Evolutionary conservation across 1,140 invertebrate genomes (phyloP), one percentile per base, ranked within the genome.

Genomic region (Rhyzopertha dominica): DNA sequence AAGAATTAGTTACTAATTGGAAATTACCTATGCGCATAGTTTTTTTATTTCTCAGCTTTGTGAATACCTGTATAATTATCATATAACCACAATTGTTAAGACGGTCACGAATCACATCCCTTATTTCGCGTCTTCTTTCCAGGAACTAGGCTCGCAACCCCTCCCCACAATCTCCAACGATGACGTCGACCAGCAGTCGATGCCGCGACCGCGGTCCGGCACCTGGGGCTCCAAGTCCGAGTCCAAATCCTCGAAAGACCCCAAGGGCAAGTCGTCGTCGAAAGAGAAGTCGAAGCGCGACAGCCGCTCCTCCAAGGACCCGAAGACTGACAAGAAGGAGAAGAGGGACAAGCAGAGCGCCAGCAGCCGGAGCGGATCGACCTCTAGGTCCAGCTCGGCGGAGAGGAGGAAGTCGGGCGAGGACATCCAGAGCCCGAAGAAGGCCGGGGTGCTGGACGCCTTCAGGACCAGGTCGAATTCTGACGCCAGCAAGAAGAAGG

Each of bases 381-480:
- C 65, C 18, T 67, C 78, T 54, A 68, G 75, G 67, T 81, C 71
- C 59, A 82, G 68, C 71, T 81, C 69, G 63, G 72, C 62, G 37
- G 77, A 81, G 56, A 69, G 79, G n/a, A 65, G 76, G 31, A 74
- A 70, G 46, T 77, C 76, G 16, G 75, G 74, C 24, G 75, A 77
- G 47, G 76, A 79, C 42, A 47, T 51, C 3, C 53, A 64, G 49
- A 79, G 77, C 42, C 74, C 79, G 52, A 80, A 80, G n/a, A 76
- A 82, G 34, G 78, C 78, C 5, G 79, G 78, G 4, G 74, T 94
- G 41, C 85, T 94, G 56, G 90, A 94, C 63, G 84, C 85, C 12
- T 92, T 94, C 63, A 77, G 87, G 59, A 87, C 78, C 26, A 76
- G 81, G 47, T 86, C 78, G 54, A 92, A 85, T 70, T 90, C 79